Percentiles rank a stretch among this genome's conserved stretches.
Conservation (phyloP, 2,113 vertebrate genomes). For the Herpetotheres cachinnans region DNA sequence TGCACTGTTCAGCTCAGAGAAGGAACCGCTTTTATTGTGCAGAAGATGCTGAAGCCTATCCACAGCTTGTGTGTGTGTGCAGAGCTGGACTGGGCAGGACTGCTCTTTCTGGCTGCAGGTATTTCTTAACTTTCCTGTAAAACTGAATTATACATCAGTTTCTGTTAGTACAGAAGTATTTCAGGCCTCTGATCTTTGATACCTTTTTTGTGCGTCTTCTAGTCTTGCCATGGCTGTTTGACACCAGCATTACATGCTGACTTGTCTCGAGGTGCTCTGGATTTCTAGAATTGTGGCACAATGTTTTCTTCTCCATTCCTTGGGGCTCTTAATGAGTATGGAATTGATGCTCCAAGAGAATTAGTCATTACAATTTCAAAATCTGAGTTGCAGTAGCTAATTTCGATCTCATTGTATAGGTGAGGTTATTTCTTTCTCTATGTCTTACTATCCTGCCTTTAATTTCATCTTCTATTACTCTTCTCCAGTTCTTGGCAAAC, state of each 20-base stretch:
- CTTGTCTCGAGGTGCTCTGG: not conserved
- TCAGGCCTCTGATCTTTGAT: not conserved
- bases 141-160: not conserved
- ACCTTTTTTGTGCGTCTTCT: not conserved
- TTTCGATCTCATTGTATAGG: not conserved
- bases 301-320: not conserved
- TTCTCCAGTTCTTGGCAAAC: not conserved
- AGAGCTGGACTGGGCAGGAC: not conserved
- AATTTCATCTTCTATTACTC: constrained; percentile 6
- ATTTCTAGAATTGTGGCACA: not conserved
- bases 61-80: not conserved
- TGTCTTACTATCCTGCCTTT: not conserved
- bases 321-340: not conserved
- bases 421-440: not conserved
- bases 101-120: not conserved
- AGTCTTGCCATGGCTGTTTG: not conserved
- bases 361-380: not conserved
- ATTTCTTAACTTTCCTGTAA: not conserved
- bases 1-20: not conserved
- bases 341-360: not conserved
- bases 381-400: not conserved
- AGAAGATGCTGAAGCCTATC: not conserved
- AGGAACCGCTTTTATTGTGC: not conserved
- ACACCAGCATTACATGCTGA: not conserved
- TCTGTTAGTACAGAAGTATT: not conserved